Evolutionary conservation across 35 echinoderm and acorn worm genomes (phyloP).

Genomic region (Chiridota heheva): DNA sequence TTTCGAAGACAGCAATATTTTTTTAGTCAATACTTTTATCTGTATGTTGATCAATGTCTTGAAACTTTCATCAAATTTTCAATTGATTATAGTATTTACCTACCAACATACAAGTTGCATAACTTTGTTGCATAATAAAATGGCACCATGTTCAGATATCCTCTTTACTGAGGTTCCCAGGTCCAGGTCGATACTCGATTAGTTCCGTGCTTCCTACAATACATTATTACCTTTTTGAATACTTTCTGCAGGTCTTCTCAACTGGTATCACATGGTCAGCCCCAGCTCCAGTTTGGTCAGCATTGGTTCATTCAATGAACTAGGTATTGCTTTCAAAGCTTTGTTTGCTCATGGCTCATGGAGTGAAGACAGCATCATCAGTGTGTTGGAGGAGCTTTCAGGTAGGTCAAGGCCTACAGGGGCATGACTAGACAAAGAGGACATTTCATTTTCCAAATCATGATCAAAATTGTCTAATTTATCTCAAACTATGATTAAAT

Average conservation of each 20-base stretch:
- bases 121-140: no score
- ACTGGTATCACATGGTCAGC: constrained; percentile 38
- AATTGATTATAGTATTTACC: no score
- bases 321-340: constrained; percentile 83
- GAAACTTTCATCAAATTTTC: no score
- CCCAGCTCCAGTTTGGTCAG: neutral
- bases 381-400: constrained; percentile 90
- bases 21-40: no score
- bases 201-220: no score
- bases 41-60: no score
- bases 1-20: no score
- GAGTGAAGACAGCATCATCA: constrained; percentile 87
- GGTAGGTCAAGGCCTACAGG: constrained; percentile 38
- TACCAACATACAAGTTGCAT: no score
- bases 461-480: neutral
- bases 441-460: neutral
- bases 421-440: neutral
- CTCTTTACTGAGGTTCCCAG: no score
- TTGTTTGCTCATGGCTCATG: constrained; percentile 63
- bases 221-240: no score
- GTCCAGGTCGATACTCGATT: no score
- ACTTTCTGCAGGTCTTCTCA: neutral
- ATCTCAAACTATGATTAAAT: neutral
- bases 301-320: constrained; percentile 43
- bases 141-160: no score